These are phyloP conservation scores for Stenurella melanura DNA, from an alignment of 2,888 invertebrate species.

Conservation along the genomic window DNA sequence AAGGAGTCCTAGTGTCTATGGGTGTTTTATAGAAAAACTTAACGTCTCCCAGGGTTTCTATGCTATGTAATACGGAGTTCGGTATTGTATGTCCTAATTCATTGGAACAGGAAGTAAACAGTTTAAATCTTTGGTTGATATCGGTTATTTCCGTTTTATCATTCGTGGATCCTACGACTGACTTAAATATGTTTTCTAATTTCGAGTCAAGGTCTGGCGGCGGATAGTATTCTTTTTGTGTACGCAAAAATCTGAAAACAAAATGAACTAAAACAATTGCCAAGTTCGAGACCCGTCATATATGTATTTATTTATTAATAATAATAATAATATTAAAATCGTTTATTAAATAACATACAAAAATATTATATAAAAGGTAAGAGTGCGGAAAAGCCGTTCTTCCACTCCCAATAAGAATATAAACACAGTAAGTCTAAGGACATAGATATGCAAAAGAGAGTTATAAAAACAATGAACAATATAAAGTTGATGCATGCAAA, in stretches of 20 bases:
- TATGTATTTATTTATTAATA: too few relatives aligned
- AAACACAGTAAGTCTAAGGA: too few relatives aligned
- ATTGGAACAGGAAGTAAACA: slow-evolving; percentile 82
- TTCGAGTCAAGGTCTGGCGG: slow-evolving; percentile 79
- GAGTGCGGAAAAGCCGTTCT: too few relatives aligned
- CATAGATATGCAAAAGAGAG: too few relatives aligned
- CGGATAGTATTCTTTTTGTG: slow-evolving; percentile 85
- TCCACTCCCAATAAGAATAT: too few relatives aligned
- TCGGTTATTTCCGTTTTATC: slow-evolving; percentile 71
- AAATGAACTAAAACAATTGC: slow-evolving; percentile 3
- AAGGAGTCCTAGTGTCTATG: slow-evolving; percentile 82
- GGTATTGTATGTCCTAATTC: slow-evolving; percentile 87
- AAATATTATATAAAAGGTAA: too few relatives aligned
- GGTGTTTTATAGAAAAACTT: slow-evolving; percentile 83
- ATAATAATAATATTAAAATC: too few relatives aligned
- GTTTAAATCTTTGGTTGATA: slow-evolving; percentile 78
- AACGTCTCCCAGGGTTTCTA: slow-evolving; percentile 85
- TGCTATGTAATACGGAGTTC: slow-evolving; percentile 85
- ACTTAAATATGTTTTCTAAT: slow-evolving; percentile 78
- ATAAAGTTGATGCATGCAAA: too few relatives aligned
- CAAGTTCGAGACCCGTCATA: slow-evolving; percentile 22
- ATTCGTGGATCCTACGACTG: slow-evolving; percentile 74
- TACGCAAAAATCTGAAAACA: slow-evolving; percentile 82
- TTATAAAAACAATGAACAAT: too few relatives aligned
- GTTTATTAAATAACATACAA: too few relatives aligned